phyloP scores from a whole-genome alignment of 2,113 vertebrate species.

The Neogale vison region DNA sequence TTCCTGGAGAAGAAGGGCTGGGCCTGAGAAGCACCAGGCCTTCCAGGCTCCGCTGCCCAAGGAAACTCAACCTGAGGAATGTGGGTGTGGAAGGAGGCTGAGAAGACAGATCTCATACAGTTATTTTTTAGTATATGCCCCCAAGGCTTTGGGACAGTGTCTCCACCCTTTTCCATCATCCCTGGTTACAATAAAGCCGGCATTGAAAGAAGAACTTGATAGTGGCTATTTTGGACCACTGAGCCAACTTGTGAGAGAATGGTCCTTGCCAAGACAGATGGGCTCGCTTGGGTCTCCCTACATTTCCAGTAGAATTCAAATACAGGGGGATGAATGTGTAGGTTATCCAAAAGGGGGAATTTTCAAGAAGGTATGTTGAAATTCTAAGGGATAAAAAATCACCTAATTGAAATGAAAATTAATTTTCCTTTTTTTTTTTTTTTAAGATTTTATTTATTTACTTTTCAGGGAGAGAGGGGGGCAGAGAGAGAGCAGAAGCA shows the following conservation, averaged over 20 bases:
- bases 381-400: not conserved
- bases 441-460: no score
- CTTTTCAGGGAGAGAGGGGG: no score
- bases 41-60: not conserved
- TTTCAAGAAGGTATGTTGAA: not conserved
- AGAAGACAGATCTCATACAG: not conserved
- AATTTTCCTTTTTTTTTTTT: not conserved
- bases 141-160: conserved; percentile 32
- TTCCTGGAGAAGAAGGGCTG: not conserved
- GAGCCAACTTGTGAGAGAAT: not conserved
- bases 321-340: not conserved
- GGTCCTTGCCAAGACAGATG: not conserved
- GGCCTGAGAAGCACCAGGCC: not conserved
- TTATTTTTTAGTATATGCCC: not conserved
- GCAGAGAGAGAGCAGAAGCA: no score
- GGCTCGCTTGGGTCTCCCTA: not conserved
- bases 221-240: conserved; percentile 44
- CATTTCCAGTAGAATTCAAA: not conserved
- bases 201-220: conserved; percentile 42
- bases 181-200: conserved; percentile 58
- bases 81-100: not conserved
- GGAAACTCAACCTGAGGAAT: conserved; percentile 32
- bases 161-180: conserved; percentile 59
- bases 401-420: not conserved
- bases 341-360: not conserved